A percentile compares a stretch with the other conserved stretches of the same genome.
phyloP scores from a whole-genome alignment of 1,140 invertebrate species.

The Hylaeus anthracinus region DNA sequence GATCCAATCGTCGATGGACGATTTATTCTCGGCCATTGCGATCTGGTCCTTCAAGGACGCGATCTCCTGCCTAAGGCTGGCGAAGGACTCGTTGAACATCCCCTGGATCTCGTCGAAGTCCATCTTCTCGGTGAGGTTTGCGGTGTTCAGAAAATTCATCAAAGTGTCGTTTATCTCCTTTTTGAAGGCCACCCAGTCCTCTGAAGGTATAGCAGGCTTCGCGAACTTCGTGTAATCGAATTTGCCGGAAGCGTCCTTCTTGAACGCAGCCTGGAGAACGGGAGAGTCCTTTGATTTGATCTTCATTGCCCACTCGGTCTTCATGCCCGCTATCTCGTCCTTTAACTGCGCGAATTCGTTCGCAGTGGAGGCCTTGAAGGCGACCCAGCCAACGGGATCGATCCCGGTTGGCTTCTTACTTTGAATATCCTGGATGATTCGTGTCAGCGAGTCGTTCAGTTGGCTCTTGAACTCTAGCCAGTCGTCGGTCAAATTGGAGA shows the following conservation, averaged over 20 bases:
- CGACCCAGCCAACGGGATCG: conserved; percentile 39
- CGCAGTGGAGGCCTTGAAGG: conserved; percentile 8
- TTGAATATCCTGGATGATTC: conserved; percentile 22
- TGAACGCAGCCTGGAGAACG: background rate
- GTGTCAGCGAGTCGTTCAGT: conserved; percentile 37
- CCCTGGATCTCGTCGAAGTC: conserved; percentile 24
- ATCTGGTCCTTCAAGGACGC: conserved; percentile 30
- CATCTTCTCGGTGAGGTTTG: conserved; percentile 3
- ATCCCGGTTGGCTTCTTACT: background rate
- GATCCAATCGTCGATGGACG: conserved; percentile 2
- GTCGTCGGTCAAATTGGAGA: conserved; percentile 28
- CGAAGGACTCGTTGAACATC: conserved; percentile 31
- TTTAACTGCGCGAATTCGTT: conserved; percentile 46
- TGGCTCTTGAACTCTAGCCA: conserved; percentile 38
- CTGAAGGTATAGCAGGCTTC: background rate
- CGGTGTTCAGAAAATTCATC: conserved; percentile 6
- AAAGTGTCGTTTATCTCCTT: conserved; percentile 50
- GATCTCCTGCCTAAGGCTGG: conserved; percentile 47
- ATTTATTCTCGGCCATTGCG: background rate
- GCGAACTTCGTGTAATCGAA: conserved; percentile 15
- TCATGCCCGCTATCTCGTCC: conserved; percentile 22
- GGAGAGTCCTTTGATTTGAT: background rate
- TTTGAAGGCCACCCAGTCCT: conserved; percentile 60
- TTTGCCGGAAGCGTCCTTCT: background rate
- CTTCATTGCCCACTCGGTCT: conserved; percentile 7